Evolutionary conservation across 2,888 invertebrate species (phyloP).

Genomic region (Ceramica pisi): DNA sequence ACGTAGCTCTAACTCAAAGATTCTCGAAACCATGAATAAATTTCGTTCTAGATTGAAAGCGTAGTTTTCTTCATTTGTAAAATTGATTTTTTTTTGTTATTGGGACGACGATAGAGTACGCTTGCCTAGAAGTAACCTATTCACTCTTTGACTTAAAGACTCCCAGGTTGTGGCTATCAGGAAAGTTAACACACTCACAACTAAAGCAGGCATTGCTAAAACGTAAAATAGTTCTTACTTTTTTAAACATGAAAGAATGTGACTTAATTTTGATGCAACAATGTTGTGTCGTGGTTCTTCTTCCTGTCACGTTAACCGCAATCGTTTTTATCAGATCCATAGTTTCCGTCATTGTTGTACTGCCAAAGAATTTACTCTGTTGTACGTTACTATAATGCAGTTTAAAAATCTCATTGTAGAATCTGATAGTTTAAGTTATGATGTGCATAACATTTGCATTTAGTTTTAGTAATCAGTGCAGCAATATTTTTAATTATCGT

Average conservation of each 20-base stretch:
- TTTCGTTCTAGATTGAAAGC: not conserved
- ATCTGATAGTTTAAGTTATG: not conserved
- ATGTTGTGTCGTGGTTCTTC: not conserved
- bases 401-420: conserved; percentile 10
- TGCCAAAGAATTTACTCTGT: not conserved
- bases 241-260: conserved; percentile 4
- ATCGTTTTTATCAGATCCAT: conserved; percentile 37
- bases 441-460: not conserved
- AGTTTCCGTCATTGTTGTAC: conserved; percentile 28
- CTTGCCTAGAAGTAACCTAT: no score
- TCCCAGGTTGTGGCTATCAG: no score
- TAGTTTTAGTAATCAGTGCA: not conserved
- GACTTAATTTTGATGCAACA: conserved; percentile 12
- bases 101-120: no score
- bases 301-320: conserved; percentile 30
- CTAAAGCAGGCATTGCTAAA: no score
- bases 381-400: not conserved
- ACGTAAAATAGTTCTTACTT: not conserved
- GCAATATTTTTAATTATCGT: conserved; percentile 32
- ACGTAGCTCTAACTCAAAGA: not conserved
- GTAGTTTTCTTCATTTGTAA: conserved; percentile 1
- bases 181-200: no score
- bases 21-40: not conserved
- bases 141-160: no score
- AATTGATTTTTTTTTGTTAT: not conserved